Conservation (phyloP, 2,113 vertebrate species). For the Alaudala cheleensis region DNA sequence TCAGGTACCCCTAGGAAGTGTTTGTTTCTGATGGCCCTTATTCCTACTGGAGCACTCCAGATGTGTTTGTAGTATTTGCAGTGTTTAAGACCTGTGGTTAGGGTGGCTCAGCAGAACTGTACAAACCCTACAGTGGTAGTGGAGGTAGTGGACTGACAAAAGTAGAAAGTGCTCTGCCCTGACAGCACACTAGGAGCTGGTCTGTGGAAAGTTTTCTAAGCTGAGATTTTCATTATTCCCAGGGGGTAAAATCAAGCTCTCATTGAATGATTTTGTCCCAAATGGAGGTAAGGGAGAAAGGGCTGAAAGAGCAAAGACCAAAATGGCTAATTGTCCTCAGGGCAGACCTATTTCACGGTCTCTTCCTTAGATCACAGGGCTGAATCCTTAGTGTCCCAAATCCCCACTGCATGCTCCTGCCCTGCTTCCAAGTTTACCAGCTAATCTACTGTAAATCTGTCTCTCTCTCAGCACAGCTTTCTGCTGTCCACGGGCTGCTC, state of each 20-base stretch:
- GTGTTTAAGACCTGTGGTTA: not conserved
- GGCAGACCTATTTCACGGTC: not conserved
- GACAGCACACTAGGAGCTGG: not conserved
- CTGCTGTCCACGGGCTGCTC: not conserved
- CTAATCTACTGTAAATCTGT: conserved; percentile 50
- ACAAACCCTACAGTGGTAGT: not conserved
- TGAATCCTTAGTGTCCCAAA: conserved; percentile 35
- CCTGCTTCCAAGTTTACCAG: conserved; percentile 30
- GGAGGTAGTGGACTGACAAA: not conserved
- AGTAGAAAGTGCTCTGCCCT: not conserved
- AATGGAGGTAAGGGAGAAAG: not conserved
- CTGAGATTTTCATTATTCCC: not conserved
- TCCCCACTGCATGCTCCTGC: not conserved
- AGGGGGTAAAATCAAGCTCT: not conserved
- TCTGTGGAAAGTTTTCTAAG: not conserved
- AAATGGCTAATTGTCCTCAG: not conserved
- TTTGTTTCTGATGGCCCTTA: not conserved
- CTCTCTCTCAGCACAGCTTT: not conserved
- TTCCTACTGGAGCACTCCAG: not conserved
- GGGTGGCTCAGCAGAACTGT: not conserved
- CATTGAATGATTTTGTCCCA: not conserved
- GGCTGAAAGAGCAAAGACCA: not conserved
- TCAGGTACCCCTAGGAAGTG: not conserved
- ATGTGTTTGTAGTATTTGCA: not conserved
- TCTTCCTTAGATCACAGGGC: not conserved